Conservation (phyloP, 2,113 vertebrate species). For the Geococcyx californianus region DNA sequence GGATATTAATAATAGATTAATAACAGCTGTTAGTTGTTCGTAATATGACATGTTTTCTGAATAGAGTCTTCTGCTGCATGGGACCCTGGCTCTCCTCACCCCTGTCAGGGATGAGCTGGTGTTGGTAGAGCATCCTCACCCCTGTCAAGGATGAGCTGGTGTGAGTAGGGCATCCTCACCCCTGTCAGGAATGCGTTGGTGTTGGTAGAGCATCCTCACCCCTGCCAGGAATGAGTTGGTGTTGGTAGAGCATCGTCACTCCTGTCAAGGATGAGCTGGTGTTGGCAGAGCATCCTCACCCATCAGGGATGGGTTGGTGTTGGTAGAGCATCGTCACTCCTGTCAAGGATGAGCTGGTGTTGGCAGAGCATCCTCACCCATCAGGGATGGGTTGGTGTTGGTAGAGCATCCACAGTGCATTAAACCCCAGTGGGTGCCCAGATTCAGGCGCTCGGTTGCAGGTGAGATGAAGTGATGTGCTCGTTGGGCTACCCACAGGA, state of each 20-base stretch:
- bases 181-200: no score
- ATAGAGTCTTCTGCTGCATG: background rate
- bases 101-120: background rate
- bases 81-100: background rate
- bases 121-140: background rate
- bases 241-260: background rate
- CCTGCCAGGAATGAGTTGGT: no score
- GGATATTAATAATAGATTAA: background rate
- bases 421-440: background rate
- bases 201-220: background rate
- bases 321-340: background rate
- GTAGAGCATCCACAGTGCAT: background rate
- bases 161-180: background rate
- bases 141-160: no score
- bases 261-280: no score
- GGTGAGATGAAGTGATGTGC: background rate
- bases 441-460: no score
- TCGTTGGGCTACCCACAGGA: background rate
- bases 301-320: no score
- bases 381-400: background rate
- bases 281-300: background rate
- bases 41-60: background rate
- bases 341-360: background rate
- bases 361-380: background rate
- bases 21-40: background rate